Conservation (phyloP, 2,797 vertebrate genomes). For the Heliangelus exortis region DNA sequence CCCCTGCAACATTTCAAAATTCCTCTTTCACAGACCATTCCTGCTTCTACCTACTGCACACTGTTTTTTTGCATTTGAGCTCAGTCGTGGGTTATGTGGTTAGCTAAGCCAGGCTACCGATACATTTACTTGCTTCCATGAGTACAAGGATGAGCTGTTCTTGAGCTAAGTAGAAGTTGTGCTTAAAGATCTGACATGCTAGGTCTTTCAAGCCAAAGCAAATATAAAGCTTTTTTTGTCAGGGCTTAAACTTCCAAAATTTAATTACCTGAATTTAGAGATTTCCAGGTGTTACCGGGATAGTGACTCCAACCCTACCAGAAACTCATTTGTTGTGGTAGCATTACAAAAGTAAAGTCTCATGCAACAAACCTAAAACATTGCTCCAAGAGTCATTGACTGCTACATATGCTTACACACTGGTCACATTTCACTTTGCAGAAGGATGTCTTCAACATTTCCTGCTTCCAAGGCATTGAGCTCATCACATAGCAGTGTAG, state of each 20-base stretch:
- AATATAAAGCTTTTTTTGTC: neutral
- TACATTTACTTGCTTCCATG: neutral
- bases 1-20: neutral
- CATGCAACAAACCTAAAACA: neutral
- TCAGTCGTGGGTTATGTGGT: neutral
- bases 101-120: neutral
- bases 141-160: neutral
- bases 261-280: neutral
- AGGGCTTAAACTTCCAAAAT: neutral
- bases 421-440: neutral
- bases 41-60: neutral
- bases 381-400: neutral
- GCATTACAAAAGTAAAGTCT: neutral
- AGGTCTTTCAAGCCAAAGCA: neutral
- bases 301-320: neutral
- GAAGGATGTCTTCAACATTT: neutral
- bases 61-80: neutral
- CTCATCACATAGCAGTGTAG: constrained; percentile 57
- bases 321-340: neutral
- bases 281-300: neutral
- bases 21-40: neutral
- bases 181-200: neutral
- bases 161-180: neutral
- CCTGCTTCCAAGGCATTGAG: constrained; percentile 66
- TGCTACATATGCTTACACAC: neutral